phyloP scores from a whole-genome alignment of 2,888 invertebrate genomes.

The Tetragonula carbonaria region DNA sequence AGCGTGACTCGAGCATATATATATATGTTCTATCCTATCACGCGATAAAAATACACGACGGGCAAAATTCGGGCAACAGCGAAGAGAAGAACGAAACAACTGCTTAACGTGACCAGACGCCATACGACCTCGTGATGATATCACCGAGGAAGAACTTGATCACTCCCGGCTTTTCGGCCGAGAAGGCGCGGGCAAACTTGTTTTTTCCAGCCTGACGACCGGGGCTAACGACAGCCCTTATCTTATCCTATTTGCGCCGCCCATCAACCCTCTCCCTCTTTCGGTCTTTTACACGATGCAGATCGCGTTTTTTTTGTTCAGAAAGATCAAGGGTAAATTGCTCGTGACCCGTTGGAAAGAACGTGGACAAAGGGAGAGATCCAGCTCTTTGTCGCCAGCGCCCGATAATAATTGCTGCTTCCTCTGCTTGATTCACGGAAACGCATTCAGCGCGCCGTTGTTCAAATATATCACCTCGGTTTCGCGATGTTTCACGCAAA shows the following conservation, averaged over 20 bases:
- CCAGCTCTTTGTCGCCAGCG: conserved; percentile 45
- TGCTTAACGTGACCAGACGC: conserved; percentile 23
- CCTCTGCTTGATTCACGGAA: conserved; percentile 48
- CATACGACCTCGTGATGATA: conserved; percentile 14
- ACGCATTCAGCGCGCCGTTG: conserved; percentile 47
- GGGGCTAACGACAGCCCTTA: conserved; percentile 70
- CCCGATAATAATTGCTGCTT: conserved; percentile 61
- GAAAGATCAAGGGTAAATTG: conserved; percentile 62
- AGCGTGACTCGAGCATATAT: conserved; percentile 56
- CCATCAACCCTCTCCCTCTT: conserved; percentile 40
- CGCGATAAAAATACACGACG: conserved; percentile 1
- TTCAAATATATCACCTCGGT: conserved; percentile 49
- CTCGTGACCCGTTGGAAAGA: conserved; percentile 64
- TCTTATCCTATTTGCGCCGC: conserved; percentile 56
- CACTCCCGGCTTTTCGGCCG: not conserved
- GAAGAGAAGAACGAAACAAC: not conserved
- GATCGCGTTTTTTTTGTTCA: conserved; percentile 64
- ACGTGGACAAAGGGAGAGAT: conserved; percentile 56
- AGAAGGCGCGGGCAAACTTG: conserved; percentile 53
- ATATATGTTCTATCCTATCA: conserved; percentile 29
- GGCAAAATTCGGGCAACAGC: no score
- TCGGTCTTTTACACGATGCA: conserved; percentile 67
- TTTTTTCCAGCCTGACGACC: conserved; percentile 42
- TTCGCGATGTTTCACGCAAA: conserved; percentile 45
- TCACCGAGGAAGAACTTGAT: no score